Conservation (phyloP, 2,797 vertebrate genomes). For the Tokudaia muenninki region DNA sequence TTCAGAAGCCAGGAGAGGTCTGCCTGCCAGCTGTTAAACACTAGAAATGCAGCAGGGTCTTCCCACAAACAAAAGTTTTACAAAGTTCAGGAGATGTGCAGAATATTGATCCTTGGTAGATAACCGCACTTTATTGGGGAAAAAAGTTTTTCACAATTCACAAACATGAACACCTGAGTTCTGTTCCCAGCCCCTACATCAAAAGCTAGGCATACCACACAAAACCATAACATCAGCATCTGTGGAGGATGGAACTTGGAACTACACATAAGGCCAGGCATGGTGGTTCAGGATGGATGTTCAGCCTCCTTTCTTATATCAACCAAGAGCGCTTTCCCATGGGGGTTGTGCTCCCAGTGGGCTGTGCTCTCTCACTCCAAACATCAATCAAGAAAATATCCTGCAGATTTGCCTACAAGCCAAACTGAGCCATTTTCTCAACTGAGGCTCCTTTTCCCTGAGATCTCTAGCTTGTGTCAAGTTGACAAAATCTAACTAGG, state of each 20-base stretch:
- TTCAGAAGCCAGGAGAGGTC: neutral
- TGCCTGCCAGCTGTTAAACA: neutral
- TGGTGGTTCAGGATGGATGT: no score
- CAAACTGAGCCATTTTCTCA: neutral
- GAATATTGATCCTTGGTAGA: neutral
- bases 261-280: neutral
- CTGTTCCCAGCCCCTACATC: neutral
- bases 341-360: no score
- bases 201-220: neutral
- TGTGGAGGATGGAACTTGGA: neutral
- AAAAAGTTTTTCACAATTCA: neutral
- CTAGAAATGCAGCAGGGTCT: neutral
- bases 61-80: neutral
- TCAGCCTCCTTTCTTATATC: neutral
- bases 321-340: neutral
- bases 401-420: neutral
- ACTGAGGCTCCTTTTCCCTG: neutral
- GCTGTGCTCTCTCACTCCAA: neutral
- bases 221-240: neutral
- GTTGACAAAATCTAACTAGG: neutral
- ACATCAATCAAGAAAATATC: neutral
- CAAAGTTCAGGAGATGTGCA: neutral
- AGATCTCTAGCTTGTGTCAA: neutral
- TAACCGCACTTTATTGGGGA: neutral
- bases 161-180: neutral